phyloP scores from a whole-genome alignment of 2,888 invertebrate genomes.

The Chymomyza procnemis region DNA sequence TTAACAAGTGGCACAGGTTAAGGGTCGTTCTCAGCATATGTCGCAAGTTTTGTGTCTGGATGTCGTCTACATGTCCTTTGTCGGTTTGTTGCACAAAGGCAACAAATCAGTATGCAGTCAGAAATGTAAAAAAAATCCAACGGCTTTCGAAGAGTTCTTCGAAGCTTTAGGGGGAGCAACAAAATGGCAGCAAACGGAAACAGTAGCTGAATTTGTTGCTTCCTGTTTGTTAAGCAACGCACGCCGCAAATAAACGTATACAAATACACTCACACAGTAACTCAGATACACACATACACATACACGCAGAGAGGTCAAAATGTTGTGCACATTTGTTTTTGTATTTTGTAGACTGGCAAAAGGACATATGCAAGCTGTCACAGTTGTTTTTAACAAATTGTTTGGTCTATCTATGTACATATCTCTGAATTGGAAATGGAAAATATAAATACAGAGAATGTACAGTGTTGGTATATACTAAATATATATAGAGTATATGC shows the following conservation, averaged over 20 bases:
- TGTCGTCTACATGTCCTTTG: constrained; percentile 11
- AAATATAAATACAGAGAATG: not conserved
- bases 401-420: constrained; percentile 29
- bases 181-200: constrained; percentile 48
- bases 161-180: constrained; percentile 3
- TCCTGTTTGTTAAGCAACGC: constrained; percentile 72
- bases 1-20: constrained; percentile 54
- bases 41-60: constrained; percentile 38
- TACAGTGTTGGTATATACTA: not conserved
- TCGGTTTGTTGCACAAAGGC: constrained; percentile 58
- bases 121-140: constrained; percentile 52
- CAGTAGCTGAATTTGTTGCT: constrained; percentile 73
- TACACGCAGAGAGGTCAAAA: not conserved
- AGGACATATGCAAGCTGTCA: constrained; percentile 73
- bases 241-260: constrained; percentile 65
- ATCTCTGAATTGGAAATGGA: constrained; percentile 6
- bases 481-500: not conserved
- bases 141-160: not conserved
- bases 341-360: constrained; percentile 28
- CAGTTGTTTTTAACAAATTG: constrained; percentile 72
- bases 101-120: constrained; percentile 74
- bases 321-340: constrained; percentile 12
- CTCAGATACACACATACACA: not conserved
- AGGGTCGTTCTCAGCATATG: constrained; percentile 66
- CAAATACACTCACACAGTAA: constrained; percentile 23